These are phyloP conservation scores for Megatriorchis doriae DNA, from an alignment of 2,113 vertebrate species.

Conservation along the genomic window DNA sequence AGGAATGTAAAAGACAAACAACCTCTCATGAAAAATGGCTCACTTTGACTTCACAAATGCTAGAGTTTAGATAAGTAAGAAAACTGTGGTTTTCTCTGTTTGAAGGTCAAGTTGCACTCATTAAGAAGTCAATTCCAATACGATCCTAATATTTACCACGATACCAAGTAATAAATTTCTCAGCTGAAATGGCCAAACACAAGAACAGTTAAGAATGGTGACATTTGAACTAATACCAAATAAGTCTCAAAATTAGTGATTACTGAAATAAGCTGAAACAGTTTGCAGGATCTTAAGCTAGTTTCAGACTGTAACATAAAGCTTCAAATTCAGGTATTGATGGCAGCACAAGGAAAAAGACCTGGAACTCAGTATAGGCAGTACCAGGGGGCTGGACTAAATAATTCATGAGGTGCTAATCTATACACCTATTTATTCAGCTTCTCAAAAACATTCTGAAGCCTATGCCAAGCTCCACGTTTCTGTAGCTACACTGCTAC, in stretches of 20 bases:
- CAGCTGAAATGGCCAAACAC: not conserved
- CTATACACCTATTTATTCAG: not conserved
- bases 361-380: not conserved
- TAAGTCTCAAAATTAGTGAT: not conserved
- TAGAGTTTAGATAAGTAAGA: not conserved
- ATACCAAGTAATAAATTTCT: not conserved
- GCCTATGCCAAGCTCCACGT: not conserved
- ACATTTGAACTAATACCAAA: not conserved
- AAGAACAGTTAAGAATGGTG: not conserved
- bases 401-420: not conserved
- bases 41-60: not conserved
- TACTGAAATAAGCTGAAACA: not conserved
- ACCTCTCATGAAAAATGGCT: not conserved
- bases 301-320: not conserved
- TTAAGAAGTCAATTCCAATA: not conserved
- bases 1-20: not conserved
- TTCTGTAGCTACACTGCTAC: not conserved
- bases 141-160: not conserved
- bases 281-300: not conserved
- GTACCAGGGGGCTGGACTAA: not conserved
- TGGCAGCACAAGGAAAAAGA: not conserved
- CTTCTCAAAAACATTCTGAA: not conserved
- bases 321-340: not conserved
- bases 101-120: not conserved
- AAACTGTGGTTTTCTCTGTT: not conserved